A percentile compares a stretch with the other conserved stretches of the same genome.
These are phyloP conservation scores for Heliconius himera DNA, from an alignment of 1,140 invertebrate genomes.

Conservation along the genomic window DNA sequence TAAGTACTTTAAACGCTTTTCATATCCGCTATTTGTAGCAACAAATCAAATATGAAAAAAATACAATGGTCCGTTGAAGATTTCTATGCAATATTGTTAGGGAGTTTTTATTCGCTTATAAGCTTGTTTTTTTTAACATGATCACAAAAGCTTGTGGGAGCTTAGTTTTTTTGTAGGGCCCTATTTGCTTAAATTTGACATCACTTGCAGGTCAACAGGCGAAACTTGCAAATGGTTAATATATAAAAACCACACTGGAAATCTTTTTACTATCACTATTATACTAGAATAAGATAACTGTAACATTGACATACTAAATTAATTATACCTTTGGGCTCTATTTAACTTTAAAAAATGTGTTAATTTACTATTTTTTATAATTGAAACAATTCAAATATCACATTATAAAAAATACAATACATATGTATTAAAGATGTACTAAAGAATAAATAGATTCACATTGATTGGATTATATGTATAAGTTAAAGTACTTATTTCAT, in stretches of 20 bases:
- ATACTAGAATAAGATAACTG: no score
- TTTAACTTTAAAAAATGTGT: no score
- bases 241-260: background rate
- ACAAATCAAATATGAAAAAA: constrained; percentile 78
- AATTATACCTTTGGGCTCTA: no score
- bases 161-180: constrained; percentile 42
- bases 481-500: no score
- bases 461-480: no score
- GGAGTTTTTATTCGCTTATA: constrained; percentile 71
- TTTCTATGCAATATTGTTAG: constrained; percentile 65
- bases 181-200: constrained; percentile 28
- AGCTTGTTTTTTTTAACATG: constrained; percentile 67
- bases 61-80: constrained; percentile 72
- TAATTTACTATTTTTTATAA: no score
- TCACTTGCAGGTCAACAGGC: constrained; percentile 10
- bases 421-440: no score
- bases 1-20: constrained; percentile 80
- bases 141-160: constrained; percentile 60
- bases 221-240: background rate
- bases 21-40: constrained; percentile 77
- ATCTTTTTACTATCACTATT: background rate
- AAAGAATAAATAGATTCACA: no score
- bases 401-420: no score
- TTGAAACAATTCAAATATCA: no score
- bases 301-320: no score